A percentile compares a stretch with the other conserved stretches of the same genome.
Evolutionary conservation across 2,113 vertebrate genomes (phyloP).

Genomic region (Tylochromis polylepis): DNA sequence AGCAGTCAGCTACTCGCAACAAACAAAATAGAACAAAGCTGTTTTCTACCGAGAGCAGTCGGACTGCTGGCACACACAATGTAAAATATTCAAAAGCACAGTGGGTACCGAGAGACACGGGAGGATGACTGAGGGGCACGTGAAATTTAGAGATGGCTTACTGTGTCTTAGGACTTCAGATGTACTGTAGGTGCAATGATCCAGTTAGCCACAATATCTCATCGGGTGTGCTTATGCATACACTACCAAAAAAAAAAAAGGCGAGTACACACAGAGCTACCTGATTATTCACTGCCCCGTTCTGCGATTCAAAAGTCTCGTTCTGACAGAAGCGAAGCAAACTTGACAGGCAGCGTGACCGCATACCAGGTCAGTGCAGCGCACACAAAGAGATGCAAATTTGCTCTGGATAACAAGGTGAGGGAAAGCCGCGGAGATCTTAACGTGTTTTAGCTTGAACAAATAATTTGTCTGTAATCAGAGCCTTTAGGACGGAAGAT

Average conservation of each 20-base stretch:
- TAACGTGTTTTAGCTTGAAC: background rate
- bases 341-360: background rate
- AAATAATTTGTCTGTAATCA: background rate
- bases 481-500: background rate
- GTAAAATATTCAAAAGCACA: slow-evolving; percentile 64
- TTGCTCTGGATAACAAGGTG: background rate
- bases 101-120: background rate
- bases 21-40: slow-evolving; percentile 17
- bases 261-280: background rate
- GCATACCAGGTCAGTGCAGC: background rate
- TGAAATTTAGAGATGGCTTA: background rate
- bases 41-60: background rate
- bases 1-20: background rate
- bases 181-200: background rate
- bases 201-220: background rate
- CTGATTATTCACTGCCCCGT: background rate
- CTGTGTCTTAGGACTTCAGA: background rate
- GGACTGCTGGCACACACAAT: slow-evolving; percentile 3
- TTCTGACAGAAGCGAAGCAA: background rate
- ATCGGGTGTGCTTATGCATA: background rate
- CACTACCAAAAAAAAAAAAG: background rate
- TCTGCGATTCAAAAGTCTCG: background rate
- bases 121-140: background rate
- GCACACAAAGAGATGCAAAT: background rate
- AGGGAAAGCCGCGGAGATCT: background rate